Evolutionary conservation across 2,797 vertebrate genomes (phyloP).

Genomic region (Amblyopsis hoosieri): DNA sequence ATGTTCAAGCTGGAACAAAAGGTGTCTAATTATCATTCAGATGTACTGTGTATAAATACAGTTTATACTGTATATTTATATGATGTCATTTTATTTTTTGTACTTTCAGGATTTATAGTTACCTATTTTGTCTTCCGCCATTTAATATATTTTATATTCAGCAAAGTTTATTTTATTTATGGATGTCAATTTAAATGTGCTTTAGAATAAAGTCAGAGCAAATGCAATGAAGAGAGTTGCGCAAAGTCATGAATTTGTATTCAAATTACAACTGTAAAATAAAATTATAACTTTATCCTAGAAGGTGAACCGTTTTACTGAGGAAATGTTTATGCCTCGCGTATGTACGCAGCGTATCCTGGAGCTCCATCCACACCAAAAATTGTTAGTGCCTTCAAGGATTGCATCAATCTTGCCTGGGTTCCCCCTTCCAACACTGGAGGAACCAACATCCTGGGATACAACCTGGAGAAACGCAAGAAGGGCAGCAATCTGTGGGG

Average conservation of each 20-base stretch:
- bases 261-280: no score
- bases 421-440: slow-evolving; percentile 77
- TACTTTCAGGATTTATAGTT: neutral
- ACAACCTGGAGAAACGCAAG: slow-evolving; percentile 88
- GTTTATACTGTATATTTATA: no score
- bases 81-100: no score
- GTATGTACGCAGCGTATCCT: slow-evolving; percentile 77
- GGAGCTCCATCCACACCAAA: slow-evolving; percentile 82
- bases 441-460: slow-evolving; percentile 83
- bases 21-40: slow-evolving; percentile 68
- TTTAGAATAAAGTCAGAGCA: no score
- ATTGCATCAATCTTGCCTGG: slow-evolving; percentile 84
- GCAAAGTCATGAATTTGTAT: no score
- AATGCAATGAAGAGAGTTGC: no score
- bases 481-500: slow-evolving; percentile 86
- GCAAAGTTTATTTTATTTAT: neutral
- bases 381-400: slow-evolving; percentile 78
- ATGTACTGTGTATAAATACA: neutral
- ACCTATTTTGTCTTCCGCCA: neutral
- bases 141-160: neutral
- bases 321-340: neutral
- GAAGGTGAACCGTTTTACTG: no score
- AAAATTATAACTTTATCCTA: no score
- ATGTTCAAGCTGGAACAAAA: slow-evolving; percentile 86
- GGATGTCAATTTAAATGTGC: no score